A percentile compares a stretch with the other conserved stretches of the same genome.
Conservation (phyloP, 2,113 vertebrate species). For the Rhadina sibilatrix region DNA sequence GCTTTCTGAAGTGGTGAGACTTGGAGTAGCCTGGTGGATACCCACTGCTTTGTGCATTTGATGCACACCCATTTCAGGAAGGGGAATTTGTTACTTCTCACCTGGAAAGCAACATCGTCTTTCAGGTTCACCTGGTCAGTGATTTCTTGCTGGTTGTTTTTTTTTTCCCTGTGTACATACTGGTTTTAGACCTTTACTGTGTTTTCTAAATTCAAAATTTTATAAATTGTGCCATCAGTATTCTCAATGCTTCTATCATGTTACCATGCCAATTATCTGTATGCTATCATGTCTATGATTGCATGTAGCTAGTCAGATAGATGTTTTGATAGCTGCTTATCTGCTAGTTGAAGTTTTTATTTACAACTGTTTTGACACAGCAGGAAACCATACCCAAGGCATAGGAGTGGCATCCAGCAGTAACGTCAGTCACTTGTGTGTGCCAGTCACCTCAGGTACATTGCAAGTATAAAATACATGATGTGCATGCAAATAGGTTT, state of each 20-base stretch:
- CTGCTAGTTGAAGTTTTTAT: not conserved
- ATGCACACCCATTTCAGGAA: fast-evolving
- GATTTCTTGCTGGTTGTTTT: not conserved
- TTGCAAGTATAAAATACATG: not conserved
- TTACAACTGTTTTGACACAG: not conserved
- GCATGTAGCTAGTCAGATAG: not conserved
- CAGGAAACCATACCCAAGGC: not conserved
- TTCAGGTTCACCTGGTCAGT: not conserved
- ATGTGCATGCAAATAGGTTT: not conserved
- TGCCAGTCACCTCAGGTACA: not conserved
- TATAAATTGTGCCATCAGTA: not conserved
- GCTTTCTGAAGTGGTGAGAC: not conserved
- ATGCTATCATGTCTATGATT: fast-evolving
- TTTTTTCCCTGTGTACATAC: not conserved
- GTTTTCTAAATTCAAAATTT: not conserved
- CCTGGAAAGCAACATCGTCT: not conserved
- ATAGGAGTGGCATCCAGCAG: not conserved
- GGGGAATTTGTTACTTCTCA: not conserved
- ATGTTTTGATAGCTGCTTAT: not conserved
- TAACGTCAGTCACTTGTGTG: fast-evolving
- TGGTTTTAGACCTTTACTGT: not conserved
- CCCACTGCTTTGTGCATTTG: not conserved
- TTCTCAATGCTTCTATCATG: not conserved
- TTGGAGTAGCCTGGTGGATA: not conserved
- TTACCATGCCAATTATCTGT: not conserved